A percentile compares a stretch with the other conserved stretches of the same genome.
phyloP scores from a whole-genome alignment of 2,797 vertebrate genomes.

The Petrocephalus schoutedeni region DNA sequence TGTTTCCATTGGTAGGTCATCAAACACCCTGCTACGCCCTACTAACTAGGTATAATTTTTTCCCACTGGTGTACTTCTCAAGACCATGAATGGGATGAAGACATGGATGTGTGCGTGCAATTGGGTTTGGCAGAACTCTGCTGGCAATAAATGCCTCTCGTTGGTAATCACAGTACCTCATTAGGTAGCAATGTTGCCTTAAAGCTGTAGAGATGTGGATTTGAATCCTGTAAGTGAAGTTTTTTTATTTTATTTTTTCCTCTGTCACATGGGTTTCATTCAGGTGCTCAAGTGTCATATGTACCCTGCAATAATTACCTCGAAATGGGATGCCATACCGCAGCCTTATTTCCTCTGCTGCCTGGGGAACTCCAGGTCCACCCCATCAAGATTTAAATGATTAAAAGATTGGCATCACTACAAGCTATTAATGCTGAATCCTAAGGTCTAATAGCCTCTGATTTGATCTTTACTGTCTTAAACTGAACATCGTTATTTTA shows the following conservation, averaged over 20 bases:
- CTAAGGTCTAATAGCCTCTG: not conserved
- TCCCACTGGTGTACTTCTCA: not conserved
- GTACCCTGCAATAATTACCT: not conserved
- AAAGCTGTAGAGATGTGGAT: not conserved
- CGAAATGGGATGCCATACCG: not conserved
- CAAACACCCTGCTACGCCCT: not conserved
- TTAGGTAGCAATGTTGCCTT: not conserved
- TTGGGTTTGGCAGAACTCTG: not conserved
- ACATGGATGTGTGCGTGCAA: not conserved
- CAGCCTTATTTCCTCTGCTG: not conserved
- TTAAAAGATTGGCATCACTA: not conserved
- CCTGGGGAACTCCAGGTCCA: not conserved
- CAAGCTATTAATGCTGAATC: not conserved
- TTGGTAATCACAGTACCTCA: not conserved
- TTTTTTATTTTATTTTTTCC: no score
- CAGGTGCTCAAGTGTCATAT: not conserved
- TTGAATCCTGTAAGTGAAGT: not conserved
- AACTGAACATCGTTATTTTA: not conserved
- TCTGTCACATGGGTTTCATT: not conserved
- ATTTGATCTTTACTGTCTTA: not conserved
- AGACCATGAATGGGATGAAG: not conserved
- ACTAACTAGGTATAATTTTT: not conserved
- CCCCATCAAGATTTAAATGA: not conserved
- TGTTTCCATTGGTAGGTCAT: conserved; percentile 70
- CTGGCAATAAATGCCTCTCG: not conserved